Base-by-base conservation (phyloP, 2,113 vertebrate genomes). In the Toxostoma redivivum region DNA sequence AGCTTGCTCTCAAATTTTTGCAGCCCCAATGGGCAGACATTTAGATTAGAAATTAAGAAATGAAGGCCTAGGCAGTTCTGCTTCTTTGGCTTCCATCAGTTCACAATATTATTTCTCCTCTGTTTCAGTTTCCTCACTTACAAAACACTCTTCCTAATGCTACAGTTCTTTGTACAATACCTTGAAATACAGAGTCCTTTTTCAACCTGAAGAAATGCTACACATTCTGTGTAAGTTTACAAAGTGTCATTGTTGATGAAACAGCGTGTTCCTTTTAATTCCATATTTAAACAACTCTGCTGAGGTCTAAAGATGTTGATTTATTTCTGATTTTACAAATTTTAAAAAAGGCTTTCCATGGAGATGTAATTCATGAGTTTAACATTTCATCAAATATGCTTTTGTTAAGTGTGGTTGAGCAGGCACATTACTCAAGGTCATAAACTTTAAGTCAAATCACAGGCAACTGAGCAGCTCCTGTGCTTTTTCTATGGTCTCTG, bases 341-440 rank as follows among this genome's bases (percentile, higher is more conserved):
- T 82, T 87, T 62, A 14, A 71, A 69, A 78, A 81, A 77, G 47
- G 48, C 42, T 90, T 92, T 94, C 73, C 47, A 7, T 80, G 73
- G 76, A 65, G 58, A 92, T 57, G 54, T 80, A 95, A 94, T 97
- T 97, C 88, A 85, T 48, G 62, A 94, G 78, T 91, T 85, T 79
- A 97, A 93, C 83, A 61, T 95, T 97, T 92, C 88, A 96, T 97
- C 95, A 97, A 97, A 96, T 87, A 94, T 80, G 93, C 97, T 96
- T 97, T 96, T 97, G 96, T 97, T 94, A 95, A 95, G 76, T 70
- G 92, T 66, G 58, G 91, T 91, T 78, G 90, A 96, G 81, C 72
- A 88, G 82, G 94, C 92, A 95, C 92, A 95, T 96, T 96, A 97
- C 92, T 95, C 94, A 94, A 86, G 95, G 96, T 97, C 97, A 97